These are phyloP conservation scores for Macrostomum lignano DNA, from an alignment of 1,140 invertebrate species.

Conservation along the genomic window DNA sequence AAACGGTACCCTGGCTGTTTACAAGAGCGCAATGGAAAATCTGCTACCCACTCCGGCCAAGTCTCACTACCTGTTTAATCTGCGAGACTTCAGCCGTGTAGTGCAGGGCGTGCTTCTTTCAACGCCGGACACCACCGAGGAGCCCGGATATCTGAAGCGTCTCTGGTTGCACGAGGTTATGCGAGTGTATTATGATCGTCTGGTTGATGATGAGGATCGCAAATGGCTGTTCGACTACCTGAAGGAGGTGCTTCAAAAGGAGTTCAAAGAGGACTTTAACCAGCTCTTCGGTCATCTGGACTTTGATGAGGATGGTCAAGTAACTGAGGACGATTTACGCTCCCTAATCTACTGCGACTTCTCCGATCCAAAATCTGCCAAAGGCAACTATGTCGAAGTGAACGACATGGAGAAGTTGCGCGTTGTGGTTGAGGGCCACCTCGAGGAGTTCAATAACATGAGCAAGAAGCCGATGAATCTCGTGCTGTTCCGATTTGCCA, in stretches of 20 bases:
- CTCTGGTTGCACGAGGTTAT: constrained; percentile 68
- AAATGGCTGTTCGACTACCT: constrained; percentile 43
- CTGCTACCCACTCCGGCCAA: constrained; percentile 63
- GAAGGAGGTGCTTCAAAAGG: constrained; percentile 19
- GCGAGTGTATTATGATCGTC: constrained; percentile 66
- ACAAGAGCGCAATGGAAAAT: constrained; percentile 48
- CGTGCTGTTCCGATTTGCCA: constrained; percentile 44
- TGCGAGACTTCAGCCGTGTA: constrained; percentile 58
- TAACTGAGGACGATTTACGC: constrained; percentile 45
- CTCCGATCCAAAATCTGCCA: constrained; percentile 62
- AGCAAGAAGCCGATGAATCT: constrained; percentile 88
- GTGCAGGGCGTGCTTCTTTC: constrained; percentile 65
- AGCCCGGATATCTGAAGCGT: constrained; percentile 54
- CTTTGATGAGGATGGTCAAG: constrained; percentile 25
- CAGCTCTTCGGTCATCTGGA: constrained; percentile 31
- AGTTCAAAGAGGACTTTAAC: constrained; percentile 30
- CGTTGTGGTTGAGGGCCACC: constrained; percentile 55
- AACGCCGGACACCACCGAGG: constrained; percentile 61
- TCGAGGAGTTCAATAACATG: constrained; percentile 75
- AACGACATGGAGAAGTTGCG: constrained; percentile 48
- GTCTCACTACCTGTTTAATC: constrained; percentile 73
- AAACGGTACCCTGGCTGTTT: constrained; percentile 49
- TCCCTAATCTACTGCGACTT: constrained; percentile 79
- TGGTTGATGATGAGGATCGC: constrained; percentile 51
- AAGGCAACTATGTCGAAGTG: constrained; percentile 58